Evolutionary conservation across 1,140 invertebrate genomes (phyloP), one percentile per base, ranked within the genome.

Genomic region (Chymomyza costata): DNA sequence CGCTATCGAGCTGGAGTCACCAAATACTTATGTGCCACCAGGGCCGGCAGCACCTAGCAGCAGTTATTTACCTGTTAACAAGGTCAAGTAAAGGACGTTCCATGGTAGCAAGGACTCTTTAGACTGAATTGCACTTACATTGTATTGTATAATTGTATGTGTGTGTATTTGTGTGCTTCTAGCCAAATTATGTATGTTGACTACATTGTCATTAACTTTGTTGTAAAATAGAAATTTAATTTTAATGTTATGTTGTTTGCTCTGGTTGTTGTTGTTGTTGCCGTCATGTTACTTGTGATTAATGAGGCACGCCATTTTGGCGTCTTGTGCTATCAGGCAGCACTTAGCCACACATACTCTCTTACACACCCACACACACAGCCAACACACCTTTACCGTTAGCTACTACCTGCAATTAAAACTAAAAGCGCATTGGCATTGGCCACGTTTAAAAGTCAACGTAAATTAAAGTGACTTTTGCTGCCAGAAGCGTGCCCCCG

Each of bases 201-300:
- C 35, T 48, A 73, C n/a, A 51, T 65, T 45, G 50, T 30, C n/a
- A 13, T 15, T 50, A 19, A 48, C n/a, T 37, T 59, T 50, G 47
- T 54, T 78, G 58, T 76, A 78, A 78, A 78, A 67, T 40, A 71
- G 15, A 76, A 76, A 60, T 53, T 78, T 76, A 76, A 76, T 70
- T 76, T 62, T 78, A 76, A 65, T 78, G 64, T 8, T 25, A 3
- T 25, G 21, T 25, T 25, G 21, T 25, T 25, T 37, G 18, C 7
- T 45, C 16, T 39, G 45, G 41, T 39, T 56, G 18, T 50, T 47
- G 19, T 41, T 55, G 28, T n/a, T 50, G 51, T 40, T 54, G 28
- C 41, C 28, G 8, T 38, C 8, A 8, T 25, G 3, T 19, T 11
- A 14, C 16, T 34, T 50, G 17, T 56, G 71, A 76, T 76, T 76